Evolutionary conservation across 2,888 invertebrate species (phyloP).

Genomic region (Pseudoips prasinana): DNA sequence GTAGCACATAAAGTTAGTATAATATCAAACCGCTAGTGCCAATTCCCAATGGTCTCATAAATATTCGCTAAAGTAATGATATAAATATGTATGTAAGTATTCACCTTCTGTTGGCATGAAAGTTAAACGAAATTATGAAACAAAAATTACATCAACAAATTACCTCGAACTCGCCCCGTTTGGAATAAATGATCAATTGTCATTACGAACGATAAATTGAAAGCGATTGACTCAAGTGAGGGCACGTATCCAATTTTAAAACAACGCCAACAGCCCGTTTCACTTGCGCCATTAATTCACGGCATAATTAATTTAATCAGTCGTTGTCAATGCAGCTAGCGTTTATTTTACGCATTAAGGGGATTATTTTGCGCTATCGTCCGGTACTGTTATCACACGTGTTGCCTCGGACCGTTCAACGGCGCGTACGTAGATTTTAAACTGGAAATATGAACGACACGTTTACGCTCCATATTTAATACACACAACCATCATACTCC

Average conservation of each 20-base stretch:
- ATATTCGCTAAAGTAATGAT: too few relatives aligned
- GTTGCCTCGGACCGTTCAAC: conserved; percentile 28
- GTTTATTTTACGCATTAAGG: conserved; percentile 45
- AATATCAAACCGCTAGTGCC: too few relatives aligned
- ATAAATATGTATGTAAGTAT: too few relatives aligned
- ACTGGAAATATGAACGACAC: conserved; percentile 17
- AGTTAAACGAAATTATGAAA: too few relatives aligned
- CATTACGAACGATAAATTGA: conserved; percentile 1
- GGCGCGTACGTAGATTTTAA: conserved; percentile 17
- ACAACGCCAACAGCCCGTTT: conserved; percentile 11
- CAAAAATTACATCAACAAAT: too few relatives aligned
- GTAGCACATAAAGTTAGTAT: too few relatives aligned
- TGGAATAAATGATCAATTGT: too few relatives aligned
- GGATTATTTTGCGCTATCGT: conserved; percentile 49
- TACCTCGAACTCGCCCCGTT: too few relatives aligned
- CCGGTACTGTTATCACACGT: conserved; percentile 45
- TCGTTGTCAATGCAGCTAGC: conserved; percentile 39
- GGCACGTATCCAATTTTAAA: conserved; percentile 12
- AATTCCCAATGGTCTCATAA: too few relatives aligned
- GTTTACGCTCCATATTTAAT: conserved; percentile 1
- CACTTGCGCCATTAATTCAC: conserved; percentile 31
- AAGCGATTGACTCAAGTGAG: conserved; percentile 5
- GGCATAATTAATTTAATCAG: conserved; percentile 42
- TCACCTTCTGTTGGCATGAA: too few relatives aligned
- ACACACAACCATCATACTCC: conserved; percentile 1